A percentile compares a stretch with the other conserved stretches of the same genome.
Conservation (phyloP, 2,797 vertebrate genomes). For the Syngnathus acus region DNA sequence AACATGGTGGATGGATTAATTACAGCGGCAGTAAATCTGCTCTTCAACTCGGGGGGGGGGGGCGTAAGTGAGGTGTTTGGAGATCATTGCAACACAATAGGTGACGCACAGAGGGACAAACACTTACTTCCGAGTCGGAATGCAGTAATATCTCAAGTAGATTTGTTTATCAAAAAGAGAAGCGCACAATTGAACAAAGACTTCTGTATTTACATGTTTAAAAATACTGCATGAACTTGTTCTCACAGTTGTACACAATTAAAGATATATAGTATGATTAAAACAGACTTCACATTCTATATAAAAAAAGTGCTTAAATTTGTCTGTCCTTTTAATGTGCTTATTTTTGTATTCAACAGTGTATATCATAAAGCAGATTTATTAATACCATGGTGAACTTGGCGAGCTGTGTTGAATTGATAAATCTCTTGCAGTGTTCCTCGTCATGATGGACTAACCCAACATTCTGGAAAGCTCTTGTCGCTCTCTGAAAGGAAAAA, state of each 20-base stretch:
- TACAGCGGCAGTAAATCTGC: slow-evolving; percentile 14
- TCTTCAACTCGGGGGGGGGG: slow-evolving; percentile 7
- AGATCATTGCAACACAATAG: slow-evolving; percentile 60
- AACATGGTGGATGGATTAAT: slow-evolving; percentile 41
- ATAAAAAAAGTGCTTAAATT: slow-evolving; percentile 31
- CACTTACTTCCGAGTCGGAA: slow-evolving; percentile 41
- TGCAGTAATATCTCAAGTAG: slow-evolving; percentile 42
- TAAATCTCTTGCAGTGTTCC: neutral
- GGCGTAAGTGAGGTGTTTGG: slow-evolving; percentile 21
- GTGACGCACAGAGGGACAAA: slow-evolving; percentile 58
- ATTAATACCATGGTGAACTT: slow-evolving; percentile 3
- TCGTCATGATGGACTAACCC: slow-evolving; percentile 27
- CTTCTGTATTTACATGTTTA: slow-evolving; percentile 33
- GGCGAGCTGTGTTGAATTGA: neutral
- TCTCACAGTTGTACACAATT: slow-evolving; percentile 6
- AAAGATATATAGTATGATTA: slow-evolving; percentile 11
- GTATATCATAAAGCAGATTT: neutral
- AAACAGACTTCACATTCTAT: slow-evolving; percentile 39
- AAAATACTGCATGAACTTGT: slow-evolving; percentile 15
- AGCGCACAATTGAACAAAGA: slow-evolving; percentile 22
- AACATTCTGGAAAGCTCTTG: slow-evolving; percentile 40
- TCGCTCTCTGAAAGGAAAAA: slow-evolving; percentile 40
- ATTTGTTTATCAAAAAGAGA: slow-evolving; percentile 52
- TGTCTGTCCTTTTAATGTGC: slow-evolving; percentile 14
- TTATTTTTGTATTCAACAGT: neutral